phyloP scores from a whole-genome alignment of 2,888 invertebrate genomes.

The Polia nebulosa region DNA sequence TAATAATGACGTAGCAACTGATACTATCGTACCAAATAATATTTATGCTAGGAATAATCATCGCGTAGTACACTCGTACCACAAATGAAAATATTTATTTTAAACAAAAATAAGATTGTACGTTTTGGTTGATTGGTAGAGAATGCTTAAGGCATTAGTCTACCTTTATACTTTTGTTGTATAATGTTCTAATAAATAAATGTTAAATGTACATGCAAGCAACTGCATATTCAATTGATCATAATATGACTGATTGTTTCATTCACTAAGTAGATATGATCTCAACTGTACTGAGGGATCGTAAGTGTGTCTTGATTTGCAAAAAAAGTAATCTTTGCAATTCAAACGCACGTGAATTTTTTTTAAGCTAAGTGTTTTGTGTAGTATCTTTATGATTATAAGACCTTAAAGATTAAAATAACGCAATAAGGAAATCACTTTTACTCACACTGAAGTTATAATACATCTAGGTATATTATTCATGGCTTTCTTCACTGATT shows the following conservation, averaged over 20 bases:
- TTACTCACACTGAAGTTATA: neutral
- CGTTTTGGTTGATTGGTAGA: too few relatives aligned
- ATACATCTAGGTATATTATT: slow-evolving; percentile 14
- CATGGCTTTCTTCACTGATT: neutral
- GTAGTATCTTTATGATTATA: neutral
- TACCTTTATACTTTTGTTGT: too few relatives aligned
- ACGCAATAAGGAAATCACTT: slow-evolving; percentile 17
- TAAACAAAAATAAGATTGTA: neutral
- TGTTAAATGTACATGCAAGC: neutral
- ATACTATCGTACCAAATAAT: slow-evolving; percentile 17
- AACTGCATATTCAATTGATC: neutral
- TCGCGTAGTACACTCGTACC: neutral
- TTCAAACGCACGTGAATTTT: neutral
- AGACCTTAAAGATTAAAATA: slow-evolving; percentile 22
- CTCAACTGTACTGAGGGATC: neutral
- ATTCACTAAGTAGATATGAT: neutral
- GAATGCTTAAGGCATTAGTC: too few relatives aligned
- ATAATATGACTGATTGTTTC: neutral
- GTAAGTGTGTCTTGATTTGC: neutral
- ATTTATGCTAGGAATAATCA: slow-evolving; percentile 4
- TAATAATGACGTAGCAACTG: slow-evolving; percentile 8
- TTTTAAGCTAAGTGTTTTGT: neutral
- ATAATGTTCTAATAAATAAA: too few relatives aligned
- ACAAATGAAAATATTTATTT: slow-evolving; percentile 4
- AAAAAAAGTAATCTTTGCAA: neutral